Evolutionary conservation across 1,140 invertebrate species (phyloP).

Genomic region (Drosophila willistoni): DNA sequence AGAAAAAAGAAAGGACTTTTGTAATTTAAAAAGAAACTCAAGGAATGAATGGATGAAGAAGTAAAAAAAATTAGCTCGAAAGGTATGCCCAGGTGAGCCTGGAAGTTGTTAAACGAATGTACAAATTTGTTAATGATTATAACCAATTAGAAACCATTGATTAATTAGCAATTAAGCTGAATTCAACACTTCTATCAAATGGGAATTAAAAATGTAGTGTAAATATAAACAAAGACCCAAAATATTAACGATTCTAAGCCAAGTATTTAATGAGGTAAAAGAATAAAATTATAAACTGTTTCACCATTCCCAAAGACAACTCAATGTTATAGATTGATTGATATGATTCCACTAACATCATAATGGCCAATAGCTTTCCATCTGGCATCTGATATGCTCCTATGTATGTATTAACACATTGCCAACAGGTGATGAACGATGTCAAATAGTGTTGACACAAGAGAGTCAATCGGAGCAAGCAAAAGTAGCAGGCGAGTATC

Average conservation of each 20-base stretch:
- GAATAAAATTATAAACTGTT: background rate
- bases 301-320: background rate
- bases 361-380: conserved; percentile 56
- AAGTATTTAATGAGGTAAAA: too few relatives aligned
- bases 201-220: background rate
- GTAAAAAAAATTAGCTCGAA: too few relatives aligned
- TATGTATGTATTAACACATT: conserved; percentile 68
- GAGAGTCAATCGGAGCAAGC: conserved; percentile 57
- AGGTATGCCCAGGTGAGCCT: too few relatives aligned
- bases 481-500: conserved; percentile 15
- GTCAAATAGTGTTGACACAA: conserved; percentile 58
- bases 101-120: too few relatives aligned
- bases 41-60: too few relatives aligned
- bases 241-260: too few relatives aligned
- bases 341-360: conserved; percentile 10
- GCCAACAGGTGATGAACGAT: conserved; percentile 69
- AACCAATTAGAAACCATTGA: too few relatives aligned
- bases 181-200: too few relatives aligned
- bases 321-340: conserved; percentile 15
- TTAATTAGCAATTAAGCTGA: too few relatives aligned
- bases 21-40: too few relatives aligned
- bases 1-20: too few relatives aligned
- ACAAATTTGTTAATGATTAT: background rate
- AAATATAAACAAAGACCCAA: too few relatives aligned
- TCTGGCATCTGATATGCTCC: conserved; percentile 29